phyloP scores from a whole-genome alignment of 2,113 vertebrate genomes.

The Vulpes lagopus region DNA sequence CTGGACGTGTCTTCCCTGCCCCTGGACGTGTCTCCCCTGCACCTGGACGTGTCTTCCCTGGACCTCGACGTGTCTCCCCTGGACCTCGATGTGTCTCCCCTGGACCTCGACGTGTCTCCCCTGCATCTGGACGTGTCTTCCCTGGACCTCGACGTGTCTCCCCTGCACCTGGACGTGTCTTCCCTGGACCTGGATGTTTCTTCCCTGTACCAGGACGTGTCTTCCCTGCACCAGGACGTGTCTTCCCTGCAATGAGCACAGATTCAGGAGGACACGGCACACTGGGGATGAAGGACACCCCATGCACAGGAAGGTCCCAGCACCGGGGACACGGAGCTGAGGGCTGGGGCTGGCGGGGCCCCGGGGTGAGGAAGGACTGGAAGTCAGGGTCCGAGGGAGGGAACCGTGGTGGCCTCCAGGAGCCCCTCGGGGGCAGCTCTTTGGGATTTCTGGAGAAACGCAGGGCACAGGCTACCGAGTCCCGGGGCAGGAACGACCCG shows the following conservation, averaged over 20 bases:
- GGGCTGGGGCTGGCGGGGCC: neutral
- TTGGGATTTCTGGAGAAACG: neutral
- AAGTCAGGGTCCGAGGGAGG: neutral
- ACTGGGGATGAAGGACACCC: neutral
- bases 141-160: no score
- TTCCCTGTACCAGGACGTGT: no score
- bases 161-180: no score
- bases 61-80: no score
- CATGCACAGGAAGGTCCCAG: accelerated
- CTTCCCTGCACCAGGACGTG: no score
- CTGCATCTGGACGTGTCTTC: no score
- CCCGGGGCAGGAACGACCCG: neutral
- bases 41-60: no score
- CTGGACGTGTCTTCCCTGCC: no score
- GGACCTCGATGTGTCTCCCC: no score
- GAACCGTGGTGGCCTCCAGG: neutral
- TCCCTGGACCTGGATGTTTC: no score
- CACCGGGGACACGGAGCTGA: neutral
- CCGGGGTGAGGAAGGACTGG: neutral
- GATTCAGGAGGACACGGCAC: neutral
- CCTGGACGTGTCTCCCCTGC: no score
- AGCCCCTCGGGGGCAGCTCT: neutral
- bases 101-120: no score
- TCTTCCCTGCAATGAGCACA: neutral
- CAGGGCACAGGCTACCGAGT: neutral